Conservation (phyloP, 2,797 vertebrate genomes). For the Amniataba percoides region DNA sequence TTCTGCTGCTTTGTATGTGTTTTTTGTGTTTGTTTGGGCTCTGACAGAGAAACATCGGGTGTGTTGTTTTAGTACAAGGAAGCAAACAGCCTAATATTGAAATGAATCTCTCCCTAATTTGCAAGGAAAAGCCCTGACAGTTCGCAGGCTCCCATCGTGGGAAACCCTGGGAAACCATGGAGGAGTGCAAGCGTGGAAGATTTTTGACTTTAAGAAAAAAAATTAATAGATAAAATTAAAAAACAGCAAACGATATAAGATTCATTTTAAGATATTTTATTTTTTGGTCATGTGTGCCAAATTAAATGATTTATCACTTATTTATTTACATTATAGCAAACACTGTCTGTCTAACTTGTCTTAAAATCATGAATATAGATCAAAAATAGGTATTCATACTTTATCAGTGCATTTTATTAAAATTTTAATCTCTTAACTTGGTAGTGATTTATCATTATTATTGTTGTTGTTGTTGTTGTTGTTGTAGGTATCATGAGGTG, state of each 20-base stretch:
- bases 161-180: neutral
- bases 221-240: too few relatives aligned
- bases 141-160: neutral
- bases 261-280: too few relatives aligned
- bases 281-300: neutral
- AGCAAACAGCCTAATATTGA: slow-evolving; percentile 1
- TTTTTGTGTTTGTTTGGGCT: neutral
- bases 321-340: neutral
- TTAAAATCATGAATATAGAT: neutral
- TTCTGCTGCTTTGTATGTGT: too few relatives aligned
- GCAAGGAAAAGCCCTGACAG: neutral
- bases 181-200: neutral
- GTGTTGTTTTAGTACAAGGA: slow-evolving; percentile 2
- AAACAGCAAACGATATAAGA: neutral
- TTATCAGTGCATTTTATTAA: neutral
- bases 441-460: neutral
- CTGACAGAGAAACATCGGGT: neutral
- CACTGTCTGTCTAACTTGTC: neutral
- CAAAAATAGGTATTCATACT: neutral
- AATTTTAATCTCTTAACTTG: neutral
- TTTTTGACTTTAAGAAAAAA: neutral
- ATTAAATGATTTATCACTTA: neutral
- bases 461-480: neutral
- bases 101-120: neutral
- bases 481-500: neutral